Base-by-base conservation (phyloP, 1,140 invertebrate species). In the Pseudomyrmex concolor region DNA sequence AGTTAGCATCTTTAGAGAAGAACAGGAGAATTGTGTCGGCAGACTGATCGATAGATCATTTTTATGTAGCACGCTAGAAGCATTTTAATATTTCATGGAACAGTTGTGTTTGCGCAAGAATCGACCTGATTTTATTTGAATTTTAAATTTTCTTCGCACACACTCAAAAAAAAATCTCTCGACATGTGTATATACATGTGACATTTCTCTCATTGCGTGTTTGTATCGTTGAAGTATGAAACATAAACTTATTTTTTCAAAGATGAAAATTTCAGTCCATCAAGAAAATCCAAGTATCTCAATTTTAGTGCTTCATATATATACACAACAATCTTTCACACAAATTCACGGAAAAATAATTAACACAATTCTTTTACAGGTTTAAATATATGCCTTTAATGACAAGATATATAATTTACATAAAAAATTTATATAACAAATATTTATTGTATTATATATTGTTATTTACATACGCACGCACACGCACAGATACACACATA, bases 391-490 rank as follows among this genome's bases (percentile, higher is more conserved):
- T 82, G 84, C 77, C 63, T 80, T 83, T 59, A 22, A 60, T 34
- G 54, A 34, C 34, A 34, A 34, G 34, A 34, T 59, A 73, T 51
- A 51, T 88, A 89, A 62, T 84, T 86, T 89, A 86, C 84, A 86
- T 77, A 81, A 89, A 89, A 84, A 86, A 86, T 34, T 34, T 34
- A 34, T 34, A 34, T 71, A 89, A 89, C 84, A 89, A 72, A 86
- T 50, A 8, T 67, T 76, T 88, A 34, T 34, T 19, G 57, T 73
- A 84, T n/a, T 54, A 25, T 67, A 67, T 4, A 17, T 62, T 84
- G 77, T 34, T 34, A 34, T 34, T 34, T 34, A 34, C 34, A 34
- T 7, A 34, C 34, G 25, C 25, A 25, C 25, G 3, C 25, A 34
- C 34, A 34, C 5, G 34, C 34, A 2, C 4, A 34, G 34, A 34